A percentile compares a stretch with the other conserved stretches of the same genome.
phyloP scores from a whole-genome alignment of 53 echinoderm and acorn worm genomes.

The Henricia sp. region DNA sequence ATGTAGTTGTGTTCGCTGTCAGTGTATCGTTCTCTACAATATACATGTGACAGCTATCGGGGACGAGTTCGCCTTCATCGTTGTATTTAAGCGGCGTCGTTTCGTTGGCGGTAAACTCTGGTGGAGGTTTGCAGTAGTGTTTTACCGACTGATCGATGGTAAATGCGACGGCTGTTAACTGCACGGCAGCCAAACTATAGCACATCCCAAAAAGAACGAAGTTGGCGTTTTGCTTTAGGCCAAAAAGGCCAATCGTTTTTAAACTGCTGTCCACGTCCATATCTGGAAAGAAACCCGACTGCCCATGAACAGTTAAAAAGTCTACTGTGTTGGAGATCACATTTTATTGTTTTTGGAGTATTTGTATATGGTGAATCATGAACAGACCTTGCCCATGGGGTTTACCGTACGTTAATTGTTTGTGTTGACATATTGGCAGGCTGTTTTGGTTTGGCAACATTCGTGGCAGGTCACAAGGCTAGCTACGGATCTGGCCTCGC shows the following conservation, averaged over 20 bases:
- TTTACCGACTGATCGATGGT: background rate
- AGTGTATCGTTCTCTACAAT: background rate
- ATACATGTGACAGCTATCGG: constrained; percentile 10
- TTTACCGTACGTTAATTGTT: too few species aligned
- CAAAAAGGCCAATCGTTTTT: background rate
- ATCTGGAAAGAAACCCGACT: background rate
- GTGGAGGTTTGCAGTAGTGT: background rate
- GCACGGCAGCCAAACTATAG: background rate
- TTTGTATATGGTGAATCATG: too few species aligned
- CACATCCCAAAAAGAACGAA: background rate
- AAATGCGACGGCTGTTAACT: background rate
- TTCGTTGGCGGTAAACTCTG: background rate
- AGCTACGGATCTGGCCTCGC: too few species aligned
- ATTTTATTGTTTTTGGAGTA: too few species aligned
- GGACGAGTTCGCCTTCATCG: background rate
- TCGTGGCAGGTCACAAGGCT: too few species aligned
- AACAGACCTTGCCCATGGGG: too few species aligned
- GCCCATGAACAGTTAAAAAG: too few species aligned
- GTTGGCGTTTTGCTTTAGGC: background rate
- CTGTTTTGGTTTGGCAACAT: too few species aligned
- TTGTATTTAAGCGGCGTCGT: background rate
- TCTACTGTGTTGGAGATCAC: too few species aligned
- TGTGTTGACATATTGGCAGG: too few species aligned
- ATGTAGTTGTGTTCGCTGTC: background rate
- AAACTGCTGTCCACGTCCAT: constrained; percentile 12